These are phyloP conservation scores for Campylomormyrus tamandua DNA, from an alignment of 2,113 vertebrate species.

Conservation along the genomic window DNA sequence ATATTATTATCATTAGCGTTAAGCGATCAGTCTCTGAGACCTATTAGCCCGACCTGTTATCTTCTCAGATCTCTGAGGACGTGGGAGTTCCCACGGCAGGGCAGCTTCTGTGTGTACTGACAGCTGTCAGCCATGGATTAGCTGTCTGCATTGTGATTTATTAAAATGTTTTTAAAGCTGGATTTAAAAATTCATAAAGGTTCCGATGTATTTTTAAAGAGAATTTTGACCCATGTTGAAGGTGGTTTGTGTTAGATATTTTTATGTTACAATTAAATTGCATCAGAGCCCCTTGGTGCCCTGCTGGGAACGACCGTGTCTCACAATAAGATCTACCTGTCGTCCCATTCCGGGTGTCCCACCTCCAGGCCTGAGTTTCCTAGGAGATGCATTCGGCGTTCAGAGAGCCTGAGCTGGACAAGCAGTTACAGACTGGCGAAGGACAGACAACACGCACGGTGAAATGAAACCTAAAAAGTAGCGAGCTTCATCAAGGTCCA, in stretches of 20 bases:
- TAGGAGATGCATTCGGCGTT: not conserved
- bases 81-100: not conserved
- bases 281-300: not conserved
- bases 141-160: not conserved
- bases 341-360: not conserved
- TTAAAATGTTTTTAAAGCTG: not conserved
- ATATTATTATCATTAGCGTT: not conserved
- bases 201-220: not conserved
- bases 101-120: not conserved
- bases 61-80: not conserved
- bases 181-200: not conserved
- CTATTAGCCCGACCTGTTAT: not conserved
- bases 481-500: not conserved
- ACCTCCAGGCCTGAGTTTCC: not conserved
- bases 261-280: not conserved
- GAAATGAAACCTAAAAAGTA: not conserved
- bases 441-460: not conserved
- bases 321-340: not conserved
- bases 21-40: not conserved
- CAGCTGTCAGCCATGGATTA: not conserved
- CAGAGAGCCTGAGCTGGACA: not conserved
- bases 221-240: not conserved
- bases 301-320: not conserved
- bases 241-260: not conserved
- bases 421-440: not conserved